These are phyloP conservation scores for Enoplolaimus lenunculus DNA, from an alignment of 2,888 invertebrate species.

Conservation along the genomic window DNA sequence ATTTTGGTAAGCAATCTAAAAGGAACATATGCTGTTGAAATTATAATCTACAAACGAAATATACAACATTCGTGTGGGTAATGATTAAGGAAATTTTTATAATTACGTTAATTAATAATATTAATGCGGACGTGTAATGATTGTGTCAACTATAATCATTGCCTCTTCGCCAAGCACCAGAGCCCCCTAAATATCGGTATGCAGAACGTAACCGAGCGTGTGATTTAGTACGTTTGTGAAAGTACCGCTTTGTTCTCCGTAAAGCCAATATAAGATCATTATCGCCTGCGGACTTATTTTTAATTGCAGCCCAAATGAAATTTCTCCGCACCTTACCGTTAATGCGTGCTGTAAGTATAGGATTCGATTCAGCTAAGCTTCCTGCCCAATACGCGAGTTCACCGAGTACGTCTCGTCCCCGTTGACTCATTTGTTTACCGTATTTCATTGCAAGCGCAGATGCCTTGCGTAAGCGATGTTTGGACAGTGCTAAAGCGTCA, in stretches of 20 bases:
- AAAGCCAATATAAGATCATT: background rate
- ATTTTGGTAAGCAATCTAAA: no score
- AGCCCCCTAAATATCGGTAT: background rate
- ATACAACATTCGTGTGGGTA: no score
- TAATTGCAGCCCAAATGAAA: background rate
- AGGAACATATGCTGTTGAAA: no score
- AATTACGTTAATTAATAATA: no score
- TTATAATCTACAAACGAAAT: no score
- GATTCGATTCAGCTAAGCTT: background rate
- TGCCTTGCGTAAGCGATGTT: background rate
- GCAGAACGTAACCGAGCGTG: background rate
- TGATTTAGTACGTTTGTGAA: background rate
- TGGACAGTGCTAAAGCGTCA: background rate
- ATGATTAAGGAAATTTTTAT: no score
- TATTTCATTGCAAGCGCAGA: background rate
- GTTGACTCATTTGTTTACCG: background rate
- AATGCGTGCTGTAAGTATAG: background rate
- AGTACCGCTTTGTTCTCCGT: background rate
- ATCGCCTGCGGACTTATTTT: background rate
- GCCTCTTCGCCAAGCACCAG: no score
- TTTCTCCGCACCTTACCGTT: background rate
- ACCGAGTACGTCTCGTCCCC: background rate
- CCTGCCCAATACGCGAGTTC: background rate
- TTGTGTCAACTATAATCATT: no score
- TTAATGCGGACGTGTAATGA: no score